Conservation (phyloP, 1,140 invertebrate species). For the Anoplophora glabripennis region DNA sequence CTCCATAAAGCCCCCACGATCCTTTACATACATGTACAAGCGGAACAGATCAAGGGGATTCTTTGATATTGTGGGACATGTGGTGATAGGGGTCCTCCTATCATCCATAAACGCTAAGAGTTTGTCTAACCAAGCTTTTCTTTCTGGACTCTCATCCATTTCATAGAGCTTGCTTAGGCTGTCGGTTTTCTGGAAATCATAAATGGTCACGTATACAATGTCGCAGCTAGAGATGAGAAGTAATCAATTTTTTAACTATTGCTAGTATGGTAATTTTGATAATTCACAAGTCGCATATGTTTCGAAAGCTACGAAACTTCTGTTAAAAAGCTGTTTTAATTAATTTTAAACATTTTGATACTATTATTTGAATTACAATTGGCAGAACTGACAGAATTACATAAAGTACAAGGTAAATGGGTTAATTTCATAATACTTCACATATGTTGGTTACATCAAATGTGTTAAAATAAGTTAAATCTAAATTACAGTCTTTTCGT, state of each 20-base stretch:
- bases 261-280: constrained; percentile 5
- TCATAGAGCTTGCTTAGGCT: constrained; percentile 92
- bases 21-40: constrained; percentile 91
- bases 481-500: too few species aligned
- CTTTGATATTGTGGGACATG: constrained; percentile 96
- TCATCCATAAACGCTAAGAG: constrained; percentile 93
- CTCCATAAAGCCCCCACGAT: constrained; percentile 95
- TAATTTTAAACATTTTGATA: too few species aligned
- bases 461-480: too few species aligned
- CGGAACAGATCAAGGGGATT: constrained; percentile 96
- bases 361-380: too few species aligned
- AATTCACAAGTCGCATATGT: background rate
- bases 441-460: too few species aligned
- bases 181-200: constrained; percentile 73
- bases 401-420: too few species aligned
- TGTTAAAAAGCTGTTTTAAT: too few species aligned
- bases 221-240: background rate
- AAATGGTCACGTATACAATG: constrained; percentile 6
- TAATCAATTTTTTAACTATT: background rate
- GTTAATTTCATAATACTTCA: too few species aligned
- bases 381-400: too few species aligned
- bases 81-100: constrained; percentile 84
- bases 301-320: too few species aligned
- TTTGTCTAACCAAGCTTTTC: constrained; percentile 87
- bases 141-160: constrained; percentile 92